Evolutionary conservation across 2,797 vertebrate species (phyloP).

Genomic region (Bovichtus diacanthus): DNA sequence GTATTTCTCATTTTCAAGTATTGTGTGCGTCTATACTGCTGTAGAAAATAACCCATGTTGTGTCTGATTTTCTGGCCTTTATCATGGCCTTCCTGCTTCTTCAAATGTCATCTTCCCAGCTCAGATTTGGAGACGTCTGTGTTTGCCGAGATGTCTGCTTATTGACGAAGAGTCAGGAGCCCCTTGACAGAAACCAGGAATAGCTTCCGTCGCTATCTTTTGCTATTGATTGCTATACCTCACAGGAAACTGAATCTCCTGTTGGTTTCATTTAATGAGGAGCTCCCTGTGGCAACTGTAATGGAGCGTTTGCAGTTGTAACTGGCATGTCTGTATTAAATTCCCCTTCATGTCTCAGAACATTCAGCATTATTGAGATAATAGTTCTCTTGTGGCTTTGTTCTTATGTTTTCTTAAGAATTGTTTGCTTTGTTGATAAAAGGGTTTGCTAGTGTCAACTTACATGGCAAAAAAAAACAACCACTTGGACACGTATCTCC

Average conservation of each 20-base stretch:
- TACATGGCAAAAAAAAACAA: slow-evolving; percentile 4
- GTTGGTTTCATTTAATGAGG: slow-evolving; percentile 75
- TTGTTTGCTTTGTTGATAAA: slow-evolving; percentile 17
- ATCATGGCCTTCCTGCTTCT: slow-evolving; percentile 29
- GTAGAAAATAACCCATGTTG: slow-evolving; percentile 38
- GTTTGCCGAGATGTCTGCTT: slow-evolving; percentile 67
- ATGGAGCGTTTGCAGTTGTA: slow-evolving; percentile 70
- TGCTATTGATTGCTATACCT: slow-evolving; percentile 74
- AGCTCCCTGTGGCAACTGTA: slow-evolving; percentile 67
- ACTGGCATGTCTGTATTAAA: slow-evolving; percentile 62
- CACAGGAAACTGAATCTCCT: slow-evolving; percentile 73
- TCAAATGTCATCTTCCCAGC: slow-evolving; percentile 36
- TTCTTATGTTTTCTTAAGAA: slow-evolving; percentile 12
- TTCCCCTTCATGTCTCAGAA: slow-evolving; percentile 63
- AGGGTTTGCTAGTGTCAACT: slow-evolving; percentile 1
- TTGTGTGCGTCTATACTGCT: not conserved
- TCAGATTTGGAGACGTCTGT: slow-evolving; percentile 62
- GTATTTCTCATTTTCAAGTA: slow-evolving; percentile 21
- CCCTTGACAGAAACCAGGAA: slow-evolving; percentile 67
- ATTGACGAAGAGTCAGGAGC: slow-evolving; percentile 70
- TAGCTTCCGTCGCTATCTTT: slow-evolving; percentile 63
- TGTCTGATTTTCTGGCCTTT: slow-evolving; percentile 42
- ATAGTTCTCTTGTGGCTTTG: slow-evolving; percentile 38
- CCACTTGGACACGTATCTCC: slow-evolving; percentile 31
- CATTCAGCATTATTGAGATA: slow-evolving; percentile 45